These are phyloP conservation scores for Clostera curtula DNA, from an alignment of 2,888 invertebrate species.

Conservation along the genomic window DNA sequence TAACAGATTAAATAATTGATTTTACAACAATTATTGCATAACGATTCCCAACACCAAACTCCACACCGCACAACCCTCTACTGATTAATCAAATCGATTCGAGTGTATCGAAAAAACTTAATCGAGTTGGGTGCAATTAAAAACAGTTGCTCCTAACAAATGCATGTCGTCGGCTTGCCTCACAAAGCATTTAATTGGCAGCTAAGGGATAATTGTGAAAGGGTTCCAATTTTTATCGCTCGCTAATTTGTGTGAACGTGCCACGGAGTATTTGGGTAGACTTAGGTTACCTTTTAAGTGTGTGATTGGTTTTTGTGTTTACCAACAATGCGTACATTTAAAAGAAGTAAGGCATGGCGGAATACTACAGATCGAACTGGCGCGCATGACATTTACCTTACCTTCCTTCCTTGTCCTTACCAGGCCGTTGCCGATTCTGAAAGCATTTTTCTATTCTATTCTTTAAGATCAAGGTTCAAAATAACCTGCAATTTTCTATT, in stretches of 20 bases:
- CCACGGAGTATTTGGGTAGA: conserved; percentile 12
- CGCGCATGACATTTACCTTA: too few relatives aligned
- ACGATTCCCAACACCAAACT: too few relatives aligned
- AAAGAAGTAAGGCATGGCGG: too few relatives aligned
- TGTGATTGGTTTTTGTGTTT: conserved; percentile 1
- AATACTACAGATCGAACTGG: too few relatives aligned
- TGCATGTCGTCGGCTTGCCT: conserved; percentile 15
- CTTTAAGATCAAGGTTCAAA: too few relatives aligned
- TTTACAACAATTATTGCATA: too few relatives aligned
- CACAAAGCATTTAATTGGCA: conserved; percentile 31
- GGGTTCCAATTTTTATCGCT: conserved; percentile 21
- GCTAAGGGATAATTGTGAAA: conserved; percentile 27
- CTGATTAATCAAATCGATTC: conserved; percentile 17
- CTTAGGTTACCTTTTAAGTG: conserved; percentile 7
- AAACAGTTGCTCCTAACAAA: conserved; percentile 10
- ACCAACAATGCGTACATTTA: too few relatives aligned
- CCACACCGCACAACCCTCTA: conserved; percentile 7
- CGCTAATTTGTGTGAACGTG: conserved; percentile 23
- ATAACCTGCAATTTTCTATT: too few relatives aligned
- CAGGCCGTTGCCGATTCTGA: too few relatives aligned
- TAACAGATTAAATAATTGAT: too few relatives aligned
- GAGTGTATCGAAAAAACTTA: conserved; percentile 16
- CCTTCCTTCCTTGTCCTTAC: too few relatives aligned
- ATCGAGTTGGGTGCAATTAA: conserved; percentile 15
- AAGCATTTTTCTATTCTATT: too few relatives aligned